These are phyloP conservation scores for Hartigia nigra DNA, from an alignment of 2,888 invertebrate genomes.

Conservation along the genomic window DNA sequence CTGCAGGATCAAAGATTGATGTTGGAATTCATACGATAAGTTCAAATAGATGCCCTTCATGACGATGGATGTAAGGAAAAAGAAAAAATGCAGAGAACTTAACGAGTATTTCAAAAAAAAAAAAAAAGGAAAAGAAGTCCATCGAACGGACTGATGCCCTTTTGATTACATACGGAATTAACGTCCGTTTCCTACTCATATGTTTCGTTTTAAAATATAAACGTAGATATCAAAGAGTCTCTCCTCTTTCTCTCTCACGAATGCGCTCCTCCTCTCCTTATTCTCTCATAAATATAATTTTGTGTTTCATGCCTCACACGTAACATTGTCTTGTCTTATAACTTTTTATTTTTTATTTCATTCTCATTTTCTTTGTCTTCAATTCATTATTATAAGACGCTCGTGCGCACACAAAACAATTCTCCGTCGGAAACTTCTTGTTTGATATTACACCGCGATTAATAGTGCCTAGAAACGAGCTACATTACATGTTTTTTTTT, in stretches of 20 bases:
- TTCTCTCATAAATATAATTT: neutral
- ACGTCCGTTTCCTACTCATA: neutral
- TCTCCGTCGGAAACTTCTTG: neutral
- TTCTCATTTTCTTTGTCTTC: neutral
- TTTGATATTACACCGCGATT: neutral
- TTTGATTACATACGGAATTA: neutral
- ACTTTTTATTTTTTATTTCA: neutral
- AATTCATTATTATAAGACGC: neutral
- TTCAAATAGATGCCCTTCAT: neutral
- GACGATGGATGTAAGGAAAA: neutral
- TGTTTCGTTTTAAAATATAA: neutral
- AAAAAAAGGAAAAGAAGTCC: neutral
- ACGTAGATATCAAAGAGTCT: neutral
- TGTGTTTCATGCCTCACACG: neutral
- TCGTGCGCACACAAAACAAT: neutral
- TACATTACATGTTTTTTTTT: constrained; percentile 13
- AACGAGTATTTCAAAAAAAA: neutral
- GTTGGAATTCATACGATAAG: too few relatives aligned
- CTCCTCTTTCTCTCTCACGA: neutral
- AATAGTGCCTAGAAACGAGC: neutral
- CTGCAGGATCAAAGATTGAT: neutral
- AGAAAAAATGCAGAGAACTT: neutral
- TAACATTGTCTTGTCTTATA: neutral
- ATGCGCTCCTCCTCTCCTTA: neutral
- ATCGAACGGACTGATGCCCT: neutral